A percentile compares a stretch with the other conserved stretches of the same genome.
phyloP scores from a whole-genome alignment of 2,113 vertebrate genomes.

The Cervus canadensis region DNA sequence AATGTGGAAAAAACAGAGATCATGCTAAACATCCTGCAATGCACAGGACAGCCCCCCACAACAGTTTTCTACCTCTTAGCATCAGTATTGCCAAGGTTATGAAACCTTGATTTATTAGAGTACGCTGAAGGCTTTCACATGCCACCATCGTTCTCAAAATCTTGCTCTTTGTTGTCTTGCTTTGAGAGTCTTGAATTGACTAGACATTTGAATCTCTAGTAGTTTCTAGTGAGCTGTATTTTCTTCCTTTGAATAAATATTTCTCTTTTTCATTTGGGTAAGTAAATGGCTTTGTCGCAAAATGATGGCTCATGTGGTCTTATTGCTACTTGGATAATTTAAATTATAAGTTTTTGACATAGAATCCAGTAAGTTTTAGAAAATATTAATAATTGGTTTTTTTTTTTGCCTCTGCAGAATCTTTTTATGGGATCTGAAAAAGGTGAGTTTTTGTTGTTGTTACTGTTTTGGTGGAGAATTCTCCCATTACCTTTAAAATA shows the following conservation, averaged over 20 bases:
- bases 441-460: conserved; percentile 81
- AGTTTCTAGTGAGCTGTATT: neutral
- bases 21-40: fast-evolving
- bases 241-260: neutral
- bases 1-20: neutral
- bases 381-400: neutral
- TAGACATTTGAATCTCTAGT: neutral
- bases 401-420: conserved; percentile 82
- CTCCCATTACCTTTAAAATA: neutral
- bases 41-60: neutral
- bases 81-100: neutral
- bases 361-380: neutral
- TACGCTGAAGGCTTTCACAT: neutral
- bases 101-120: neutral
- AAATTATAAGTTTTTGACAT: neutral
- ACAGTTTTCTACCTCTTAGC: fast-evolving
- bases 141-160: neutral
- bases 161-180: neutral
- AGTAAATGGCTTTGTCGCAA: neutral
- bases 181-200: neutral
- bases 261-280: neutral
- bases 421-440: conserved; percentile 95
- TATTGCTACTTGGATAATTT: neutral
- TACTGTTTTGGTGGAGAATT: neutral
- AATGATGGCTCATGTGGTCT: neutral